Conservation (phyloP, 2,113 vertebrate species). For the Coregonus clupeaformis region DNA sequence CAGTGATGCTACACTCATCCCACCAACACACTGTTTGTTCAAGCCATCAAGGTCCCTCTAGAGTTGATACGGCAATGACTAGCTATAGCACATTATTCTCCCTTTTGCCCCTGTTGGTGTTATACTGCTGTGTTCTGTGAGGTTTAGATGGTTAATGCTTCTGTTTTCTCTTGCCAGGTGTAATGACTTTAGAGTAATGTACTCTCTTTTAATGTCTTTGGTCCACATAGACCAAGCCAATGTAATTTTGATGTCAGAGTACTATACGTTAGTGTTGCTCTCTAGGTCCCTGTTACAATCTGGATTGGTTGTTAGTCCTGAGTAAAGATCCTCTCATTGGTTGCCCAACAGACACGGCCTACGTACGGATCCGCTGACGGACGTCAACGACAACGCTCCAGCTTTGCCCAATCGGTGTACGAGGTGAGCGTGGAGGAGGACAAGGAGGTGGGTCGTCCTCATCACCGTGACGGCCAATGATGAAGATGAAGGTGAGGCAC, state of each 20-base stretch:
- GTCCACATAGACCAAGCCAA: constrained; percentile 1
- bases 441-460: constrained; percentile 80
- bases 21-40: not conserved
- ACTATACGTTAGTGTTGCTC: not conserved
- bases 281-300: not conserved
- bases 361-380: constrained; percentile 84
- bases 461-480: constrained; percentile 87
- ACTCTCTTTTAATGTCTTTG: not conserved
- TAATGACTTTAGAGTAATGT: not conserved
- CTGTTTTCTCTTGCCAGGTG: not conserved
- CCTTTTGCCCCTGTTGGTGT: not conserved
- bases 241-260: not conserved
- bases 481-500: constrained; percentile 82
- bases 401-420: constrained; percentile 75
- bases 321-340: not conserved
- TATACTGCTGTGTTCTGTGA: not conserved
- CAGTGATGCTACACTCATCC: not conserved
- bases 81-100: not conserved
- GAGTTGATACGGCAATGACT: not conserved
- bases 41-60: not conserved
- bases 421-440: constrained; percentile 86
- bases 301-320: not conserved
- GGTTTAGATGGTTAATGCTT: not conserved
- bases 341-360: constrained; percentile 81
- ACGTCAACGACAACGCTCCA: constrained; percentile 87